Base-by-base conservation (phyloP, 2,888 invertebrate species). In the Clistopyga incitator region DNA sequence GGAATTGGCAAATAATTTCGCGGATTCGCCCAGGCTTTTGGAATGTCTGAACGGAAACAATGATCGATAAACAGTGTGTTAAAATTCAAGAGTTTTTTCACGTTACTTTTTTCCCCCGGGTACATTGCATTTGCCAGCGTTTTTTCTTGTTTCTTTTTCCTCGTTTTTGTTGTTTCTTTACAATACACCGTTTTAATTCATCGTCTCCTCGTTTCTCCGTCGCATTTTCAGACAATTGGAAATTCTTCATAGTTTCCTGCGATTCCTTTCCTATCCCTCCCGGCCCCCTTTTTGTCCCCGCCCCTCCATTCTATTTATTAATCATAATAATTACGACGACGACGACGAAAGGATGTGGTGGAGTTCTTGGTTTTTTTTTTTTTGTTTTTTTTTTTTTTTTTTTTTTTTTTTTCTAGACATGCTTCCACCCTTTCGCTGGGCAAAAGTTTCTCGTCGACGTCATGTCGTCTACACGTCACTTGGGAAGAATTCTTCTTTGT, bases 401-500 rank as follows among this genome's bases (percentile, higher is more conserved):
- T 42, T 42, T 42, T 10, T 45, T 50, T 50, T 18, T 18, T 70
- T 52, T 25, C 42, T 70, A 64, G 50, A 54, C 34, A 52, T 20
- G 47, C 67, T 52, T 59, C 74, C 67, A 70, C 64, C 78, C 68
- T 64, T 78, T 82, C 52, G 50, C 45, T 15, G 67, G 47, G 29
- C 25, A 77, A 71, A 77, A 71, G 42, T 61, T 82, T 75, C 74
- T 71, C 78, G 78, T 78, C 78, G 82, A 75, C 64, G 75, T 76
- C 47, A 68, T 81, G 72, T 70, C 72, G 68, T 61, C 78, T 71
- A 59, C 45, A 52, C 81, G 80, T 81, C 77, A 87, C 83, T 87
- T 87, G 90, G 90, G 91, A 92, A 92, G 90, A 91, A 89, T 90
- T 91, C 87, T 89, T 87, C 90, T 91, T 90, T 90, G 90, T 91